phyloP scores from a whole-genome alignment of 2,888 invertebrate species.

The Campopleginae sp. region DNA sequence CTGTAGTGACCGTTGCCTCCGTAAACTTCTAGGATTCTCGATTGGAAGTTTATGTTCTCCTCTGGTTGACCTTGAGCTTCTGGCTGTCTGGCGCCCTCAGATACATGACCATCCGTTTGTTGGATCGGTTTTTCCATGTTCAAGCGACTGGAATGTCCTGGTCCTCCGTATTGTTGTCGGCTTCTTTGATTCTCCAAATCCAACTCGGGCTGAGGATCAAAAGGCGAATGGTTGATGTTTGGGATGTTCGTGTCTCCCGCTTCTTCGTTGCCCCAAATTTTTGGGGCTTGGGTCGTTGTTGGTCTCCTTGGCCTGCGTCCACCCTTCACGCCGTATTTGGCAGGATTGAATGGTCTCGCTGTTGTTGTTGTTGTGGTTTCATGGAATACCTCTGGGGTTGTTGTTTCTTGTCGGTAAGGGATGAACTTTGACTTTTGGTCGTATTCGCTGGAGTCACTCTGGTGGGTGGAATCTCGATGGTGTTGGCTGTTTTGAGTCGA shows the following conservation, averaged over 20 bases:
- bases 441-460: slow-evolving; percentile 41
- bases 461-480: slow-evolving; percentile 48
- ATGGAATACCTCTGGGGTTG: slow-evolving; percentile 19
- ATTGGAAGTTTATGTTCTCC: slow-evolving; percentile 58
- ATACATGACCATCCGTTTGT: background rate
- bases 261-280: slow-evolving; percentile 31
- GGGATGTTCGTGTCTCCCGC: slow-evolving; percentile 33
- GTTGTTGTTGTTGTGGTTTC: slow-evolving; percentile 45
- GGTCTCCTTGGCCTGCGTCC: slow-evolving; percentile 69
- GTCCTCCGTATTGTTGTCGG: background rate
- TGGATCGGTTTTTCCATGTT: background rate
- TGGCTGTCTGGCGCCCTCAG: background rate
- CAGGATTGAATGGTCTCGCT: slow-evolving; percentile 61
- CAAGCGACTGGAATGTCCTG: background rate
- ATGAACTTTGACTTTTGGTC: background rate
- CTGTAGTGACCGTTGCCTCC: slow-evolving; percentile 77
- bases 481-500: slow-evolving; percentile 18
- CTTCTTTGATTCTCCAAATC: slow-evolving; percentile 27
- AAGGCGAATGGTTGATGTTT: background rate
- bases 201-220: slow-evolving; percentile 46
- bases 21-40: slow-evolving; percentile 77
- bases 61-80: background rate
- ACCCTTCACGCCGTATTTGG: slow-evolving; percentile 29
- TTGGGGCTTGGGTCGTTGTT: slow-evolving; percentile 68
- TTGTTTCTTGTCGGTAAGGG: background rate